These are phyloP conservation scores for Nylanderia fulva DNA, from an alignment of 1,140 invertebrate genomes.

Conservation along the genomic window DNA sequence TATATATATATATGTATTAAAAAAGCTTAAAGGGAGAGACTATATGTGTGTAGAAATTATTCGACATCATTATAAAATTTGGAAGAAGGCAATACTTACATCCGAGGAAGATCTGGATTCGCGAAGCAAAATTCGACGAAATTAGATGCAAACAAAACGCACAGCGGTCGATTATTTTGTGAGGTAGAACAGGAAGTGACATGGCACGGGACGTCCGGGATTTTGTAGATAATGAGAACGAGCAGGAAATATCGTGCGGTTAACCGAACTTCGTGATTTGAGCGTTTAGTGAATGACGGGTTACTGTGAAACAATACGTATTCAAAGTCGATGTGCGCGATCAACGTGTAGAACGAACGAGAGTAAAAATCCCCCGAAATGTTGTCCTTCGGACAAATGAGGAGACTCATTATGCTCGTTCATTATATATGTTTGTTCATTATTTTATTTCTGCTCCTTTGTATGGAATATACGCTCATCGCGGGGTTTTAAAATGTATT, in stretches of 20 bases:
- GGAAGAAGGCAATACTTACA: neutral
- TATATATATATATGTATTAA: neutral
- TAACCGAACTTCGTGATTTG: slow-evolving; percentile 77
- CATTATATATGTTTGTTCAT: slow-evolving; percentile 15
- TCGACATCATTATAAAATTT: neutral
- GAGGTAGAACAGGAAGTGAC: slow-evolving; percentile 77
- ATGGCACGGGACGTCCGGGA: slow-evolving; percentile 80
- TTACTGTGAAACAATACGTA: slow-evolving; percentile 32
- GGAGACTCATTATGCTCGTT: slow-evolving; percentile 29
- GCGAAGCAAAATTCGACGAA: neutral
- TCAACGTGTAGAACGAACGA: slow-evolving; percentile 26
- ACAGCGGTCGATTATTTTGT: slow-evolving; percentile 56
- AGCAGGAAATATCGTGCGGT: slow-evolving; percentile 81
- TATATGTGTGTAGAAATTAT: neutral
- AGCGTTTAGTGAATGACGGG: slow-evolving; percentile 48
- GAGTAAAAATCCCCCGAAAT: slow-evolving; percentile 41
- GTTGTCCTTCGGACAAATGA: slow-evolving; percentile 12
- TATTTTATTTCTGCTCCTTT: slow-evolving; percentile 15
- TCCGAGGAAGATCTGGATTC: neutral
- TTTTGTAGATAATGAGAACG: slow-evolving; percentile 74
- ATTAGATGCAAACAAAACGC: slow-evolving; percentile 31
- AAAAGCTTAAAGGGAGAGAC: neutral
- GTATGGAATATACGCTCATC: neutral
- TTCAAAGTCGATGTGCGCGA: slow-evolving; percentile 19
- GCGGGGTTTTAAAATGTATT: neutral